Base-by-base conservation (phyloP, 2,797 vertebrate species). In the Acanthurus lineatus region DNA sequence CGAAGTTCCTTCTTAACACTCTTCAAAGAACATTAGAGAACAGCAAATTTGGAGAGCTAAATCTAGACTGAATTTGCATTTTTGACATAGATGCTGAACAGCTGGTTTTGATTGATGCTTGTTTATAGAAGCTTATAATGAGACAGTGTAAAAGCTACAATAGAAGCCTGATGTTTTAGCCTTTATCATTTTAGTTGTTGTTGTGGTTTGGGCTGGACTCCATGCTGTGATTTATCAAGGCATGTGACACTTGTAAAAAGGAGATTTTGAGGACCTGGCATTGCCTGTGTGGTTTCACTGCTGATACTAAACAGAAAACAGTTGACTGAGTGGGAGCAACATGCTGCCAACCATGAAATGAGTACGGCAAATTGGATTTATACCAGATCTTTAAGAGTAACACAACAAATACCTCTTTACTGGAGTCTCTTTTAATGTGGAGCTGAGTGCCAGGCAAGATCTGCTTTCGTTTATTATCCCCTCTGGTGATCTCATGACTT, bases 311-410 rank as follows among this genome's bases (percentile, higher is more conserved):
- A 61, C 71, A 38, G 77, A 71, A 79, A 83, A 70, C 11, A 45
- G 62, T 83, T 78, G 77, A 84, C 73, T 79, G 77, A 86, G 65
- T 77, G 66, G 69, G 76, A 84, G 68, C 69, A 57, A 49, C 61
- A 12, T 19, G 62, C 72, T 66, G 81, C 77, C 79, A 80, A 42
- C 71, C 82, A 17, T 87, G 81, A 87, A 88, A 91, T 71, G 62
- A 84, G 69, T 28, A 11, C 14, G 48, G 76, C 54, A 69, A 82
- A 87, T 73, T 84, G 22, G 82, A 81, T 84, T 79, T 44, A 35
- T 54, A 44, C 45, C 44, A 49, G 73, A 80, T 77, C 66, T 85
- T 85, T 77, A 77, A 14, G 53, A 84, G 69, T 78, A 58, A 53
- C 70, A 75, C 69, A 72, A 83, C 62, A 77, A 66, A 79, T 72